Conservation (phyloP, 2,888 invertebrate species). For the Ashinkailepas kermadecensis region DNA sequence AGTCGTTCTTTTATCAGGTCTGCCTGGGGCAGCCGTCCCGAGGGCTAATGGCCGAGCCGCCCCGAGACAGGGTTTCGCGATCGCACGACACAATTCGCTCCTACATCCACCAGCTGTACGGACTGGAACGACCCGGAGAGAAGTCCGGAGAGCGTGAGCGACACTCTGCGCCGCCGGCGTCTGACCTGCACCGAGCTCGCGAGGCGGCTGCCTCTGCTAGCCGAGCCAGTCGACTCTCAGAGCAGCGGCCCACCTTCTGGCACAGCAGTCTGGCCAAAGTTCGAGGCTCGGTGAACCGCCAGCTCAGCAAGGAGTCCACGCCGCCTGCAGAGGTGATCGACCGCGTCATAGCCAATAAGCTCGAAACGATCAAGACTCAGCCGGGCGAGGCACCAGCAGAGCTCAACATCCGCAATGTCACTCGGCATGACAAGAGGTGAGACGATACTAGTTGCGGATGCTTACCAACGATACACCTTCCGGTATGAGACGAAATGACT, state of each 20-base stretch:
- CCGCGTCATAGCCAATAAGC: slow-evolving; percentile 6
- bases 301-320: slow-evolving; percentile 1
- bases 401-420: not conserved
- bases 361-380: not conserved
- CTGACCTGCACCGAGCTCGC: not conserved
- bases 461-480: too few relatives aligned
- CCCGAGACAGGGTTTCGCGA: not conserved
- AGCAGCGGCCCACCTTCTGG: slow-evolving; percentile 18
- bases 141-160: not conserved
- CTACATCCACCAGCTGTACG: slow-evolving; percentile 19
- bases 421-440: slow-evolving; percentile 3
- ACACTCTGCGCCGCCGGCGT: not conserved
- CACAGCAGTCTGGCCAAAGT: not conserved
- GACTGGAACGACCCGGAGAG: not conserved
- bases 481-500: too few relatives aligned
- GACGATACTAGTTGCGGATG: not conserved
- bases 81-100: slow-evolving; percentile 1
- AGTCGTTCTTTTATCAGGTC: too few relatives aligned
- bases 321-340: not conserved
- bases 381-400: not conserved
- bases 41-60: not conserved
- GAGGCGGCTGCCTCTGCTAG: slow-evolving; percentile 9
- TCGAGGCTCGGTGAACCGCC: not conserved
- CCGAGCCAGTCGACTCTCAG: slow-evolving; percentile 12
- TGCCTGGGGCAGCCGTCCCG: too few relatives aligned